Evolutionary conservation across 2,797 vertebrate genomes (phyloP).

Genomic region (Sebastes iracundus): DNA sequence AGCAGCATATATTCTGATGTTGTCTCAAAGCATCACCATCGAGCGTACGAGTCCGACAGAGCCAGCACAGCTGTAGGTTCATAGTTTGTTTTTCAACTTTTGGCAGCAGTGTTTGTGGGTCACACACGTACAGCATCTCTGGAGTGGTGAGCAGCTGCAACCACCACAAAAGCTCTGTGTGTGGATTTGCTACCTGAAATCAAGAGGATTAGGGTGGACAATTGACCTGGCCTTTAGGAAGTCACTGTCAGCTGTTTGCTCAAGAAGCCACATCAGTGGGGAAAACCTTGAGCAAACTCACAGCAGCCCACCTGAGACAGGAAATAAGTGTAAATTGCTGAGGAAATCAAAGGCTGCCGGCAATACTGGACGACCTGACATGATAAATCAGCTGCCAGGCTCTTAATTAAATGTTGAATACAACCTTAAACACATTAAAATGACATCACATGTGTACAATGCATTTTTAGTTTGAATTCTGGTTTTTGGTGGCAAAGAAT

Average conservation of each 20-base stretch:
- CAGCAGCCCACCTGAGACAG: neutral
- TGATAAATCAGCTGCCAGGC: neutral
- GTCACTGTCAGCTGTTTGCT: constrained; percentile 17
- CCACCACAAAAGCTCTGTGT: neutral
- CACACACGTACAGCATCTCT: neutral
- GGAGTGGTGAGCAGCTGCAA: neutral
- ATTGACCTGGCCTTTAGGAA: constrained; percentile 10
- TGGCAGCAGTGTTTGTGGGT: neutral
- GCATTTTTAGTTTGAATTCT: neutral
- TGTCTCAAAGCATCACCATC: neutral
- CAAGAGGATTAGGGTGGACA: constrained; percentile 8
- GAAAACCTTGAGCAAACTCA: neutral
- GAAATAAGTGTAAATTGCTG: neutral
- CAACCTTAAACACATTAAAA: neutral
- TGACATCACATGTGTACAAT: neutral
- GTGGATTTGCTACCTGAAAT: neutral
- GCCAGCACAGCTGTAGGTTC: neutral
- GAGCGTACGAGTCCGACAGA: neutral
- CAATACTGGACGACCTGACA: neutral
- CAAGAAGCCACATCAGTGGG: neutral
- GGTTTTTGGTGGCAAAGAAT: neutral
- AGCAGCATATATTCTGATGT: neutral
- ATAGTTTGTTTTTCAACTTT: neutral
- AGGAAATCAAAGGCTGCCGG: neutral
- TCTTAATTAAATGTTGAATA: neutral